These are phyloP conservation scores for Sardina pilchardus DNA, from an alignment of 2,113 vertebrate species.

Conservation along the genomic window DNA sequence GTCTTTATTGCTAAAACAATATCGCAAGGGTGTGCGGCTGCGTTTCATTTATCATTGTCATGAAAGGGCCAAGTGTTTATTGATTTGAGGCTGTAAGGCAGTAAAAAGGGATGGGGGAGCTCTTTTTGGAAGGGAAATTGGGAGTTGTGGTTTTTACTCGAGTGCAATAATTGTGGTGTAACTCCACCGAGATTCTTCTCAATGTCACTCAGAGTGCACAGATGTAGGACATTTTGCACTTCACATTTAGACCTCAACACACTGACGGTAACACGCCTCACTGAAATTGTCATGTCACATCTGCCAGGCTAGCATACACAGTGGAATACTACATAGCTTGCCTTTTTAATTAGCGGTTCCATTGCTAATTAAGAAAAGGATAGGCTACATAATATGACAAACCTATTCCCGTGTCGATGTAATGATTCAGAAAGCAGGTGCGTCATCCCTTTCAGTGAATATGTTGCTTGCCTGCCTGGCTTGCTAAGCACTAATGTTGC, in stretches of 20 bases:
- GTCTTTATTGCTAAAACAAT: slow-evolving; percentile 71
- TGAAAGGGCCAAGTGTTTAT: slow-evolving; percentile 70
- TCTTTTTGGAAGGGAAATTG: slow-evolving; percentile 61
- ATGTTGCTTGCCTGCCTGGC: not conserved
- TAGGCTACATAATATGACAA: not conserved
- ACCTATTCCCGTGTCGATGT: not conserved
- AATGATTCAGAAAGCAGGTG: not conserved
- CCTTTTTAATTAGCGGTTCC: not conserved
- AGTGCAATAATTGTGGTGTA: slow-evolving; percentile 11
- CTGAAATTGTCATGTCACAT: not conserved
- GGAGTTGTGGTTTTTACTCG: slow-evolving; percentile 44
- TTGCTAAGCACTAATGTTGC: not conserved
- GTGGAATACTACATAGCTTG: not conserved
- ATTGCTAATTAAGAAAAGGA: not conserved
- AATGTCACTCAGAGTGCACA: not conserved
- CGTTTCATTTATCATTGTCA: slow-evolving; percentile 75
- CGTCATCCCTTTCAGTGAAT: not conserved
- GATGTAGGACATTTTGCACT: slow-evolving; percentile 2
- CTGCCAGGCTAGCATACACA: not conserved
- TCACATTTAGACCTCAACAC: slow-evolving; percentile 1
- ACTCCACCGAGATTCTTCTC: not conserved
- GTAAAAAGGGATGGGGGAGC: slow-evolving; percentile 60
- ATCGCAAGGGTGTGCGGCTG: slow-evolving; percentile 57
- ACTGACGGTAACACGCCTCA: not conserved
- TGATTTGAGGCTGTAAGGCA: slow-evolving; percentile 66